Conservation (phyloP, 2,113 vertebrate genomes). For the Oreochromis spilurus region DNA sequence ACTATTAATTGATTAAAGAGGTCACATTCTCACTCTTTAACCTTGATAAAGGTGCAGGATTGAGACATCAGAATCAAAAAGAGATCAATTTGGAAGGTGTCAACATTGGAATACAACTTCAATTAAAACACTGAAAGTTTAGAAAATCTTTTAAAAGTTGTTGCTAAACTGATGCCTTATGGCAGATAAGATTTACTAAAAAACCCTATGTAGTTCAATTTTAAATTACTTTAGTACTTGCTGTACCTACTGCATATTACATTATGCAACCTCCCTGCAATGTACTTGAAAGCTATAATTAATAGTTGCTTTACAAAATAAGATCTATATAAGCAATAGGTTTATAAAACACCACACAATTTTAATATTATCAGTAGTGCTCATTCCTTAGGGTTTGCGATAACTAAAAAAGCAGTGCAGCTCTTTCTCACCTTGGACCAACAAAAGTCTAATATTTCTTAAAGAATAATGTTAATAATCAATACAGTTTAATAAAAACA, state of each 20-base stretch:
- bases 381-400: neutral
- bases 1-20: conserved; percentile 60
- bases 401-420: neutral
- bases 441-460: neutral
- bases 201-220: neutral
- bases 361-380: neutral
- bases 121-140: neutral
- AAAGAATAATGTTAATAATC: neutral
- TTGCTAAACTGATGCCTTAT: neutral
- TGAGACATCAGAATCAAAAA: conserved; percentile 27
- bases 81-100: neutral
- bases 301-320: neutral
- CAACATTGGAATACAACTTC: neutral
- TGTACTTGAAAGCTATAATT: neutral
- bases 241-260: neutral
- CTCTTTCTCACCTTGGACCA: fast-evolving
- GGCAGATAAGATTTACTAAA: neutral
- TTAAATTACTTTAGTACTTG: neutral
- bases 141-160: neutral
- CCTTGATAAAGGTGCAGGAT: conserved; percentile 55
- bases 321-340: neutral
- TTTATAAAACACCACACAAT: neutral
- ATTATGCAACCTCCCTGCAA: neutral
- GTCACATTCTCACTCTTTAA: conserved; percentile 58
- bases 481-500: neutral